Conservation (phyloP, 1,140 invertebrate species). For the Drosophila guanche region DNA sequence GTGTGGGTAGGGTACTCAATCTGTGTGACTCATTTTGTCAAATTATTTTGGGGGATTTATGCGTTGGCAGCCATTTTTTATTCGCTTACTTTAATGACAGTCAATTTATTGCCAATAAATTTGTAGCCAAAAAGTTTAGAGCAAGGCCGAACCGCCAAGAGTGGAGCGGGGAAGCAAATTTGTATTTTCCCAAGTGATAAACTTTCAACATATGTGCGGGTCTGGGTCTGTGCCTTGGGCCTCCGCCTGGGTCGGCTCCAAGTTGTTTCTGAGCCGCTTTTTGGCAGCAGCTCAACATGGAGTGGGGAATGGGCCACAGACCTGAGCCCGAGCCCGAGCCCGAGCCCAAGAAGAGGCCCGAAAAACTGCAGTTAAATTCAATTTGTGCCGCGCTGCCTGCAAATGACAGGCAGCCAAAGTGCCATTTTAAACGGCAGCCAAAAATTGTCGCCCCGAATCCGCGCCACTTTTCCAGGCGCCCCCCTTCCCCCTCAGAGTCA, state of each 20-base stretch:
- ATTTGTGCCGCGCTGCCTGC: slow-evolving; percentile 75
- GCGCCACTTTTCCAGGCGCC: too few relatives aligned
- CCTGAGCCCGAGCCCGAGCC: too few relatives aligned
- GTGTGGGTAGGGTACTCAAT: slow-evolving; percentile 52
- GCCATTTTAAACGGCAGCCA: slow-evolving; percentile 78
- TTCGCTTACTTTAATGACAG: slow-evolving; percentile 78
- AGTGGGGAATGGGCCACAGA: slow-evolving; percentile 12
- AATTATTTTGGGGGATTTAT: slow-evolving; percentile 80
- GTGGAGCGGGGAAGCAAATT: slow-evolving; percentile 60
- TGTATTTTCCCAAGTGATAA: slow-evolving; percentile 78
- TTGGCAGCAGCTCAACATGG: slow-evolving; percentile 67
- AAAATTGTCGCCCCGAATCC: slow-evolving; percentile 64
- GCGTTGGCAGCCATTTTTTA: slow-evolving; percentile 77
- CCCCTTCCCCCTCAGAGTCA: slow-evolving; percentile 15
- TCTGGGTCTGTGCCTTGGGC: background rate
- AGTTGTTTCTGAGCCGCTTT: slow-evolving; percentile 43
- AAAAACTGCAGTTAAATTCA: slow-evolving; percentile 81
- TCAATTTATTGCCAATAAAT: slow-evolving; percentile 82
- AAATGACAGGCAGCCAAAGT: slow-evolving; percentile 78
- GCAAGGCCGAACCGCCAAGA: slow-evolving; percentile 52
- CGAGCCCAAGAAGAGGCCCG: slow-evolving; percentile 24
- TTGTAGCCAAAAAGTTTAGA: slow-evolving; percentile 82
- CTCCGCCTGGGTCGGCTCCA: slow-evolving; percentile 10
- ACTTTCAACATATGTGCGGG: slow-evolving; percentile 76
- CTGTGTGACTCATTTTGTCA: slow-evolving; percentile 81